Percentiles rank a stretch among this genome's conserved stretches.
Evolutionary conservation across 2,888 invertebrate species (phyloP).

Genomic region (Melanchra persicariae): DNA sequence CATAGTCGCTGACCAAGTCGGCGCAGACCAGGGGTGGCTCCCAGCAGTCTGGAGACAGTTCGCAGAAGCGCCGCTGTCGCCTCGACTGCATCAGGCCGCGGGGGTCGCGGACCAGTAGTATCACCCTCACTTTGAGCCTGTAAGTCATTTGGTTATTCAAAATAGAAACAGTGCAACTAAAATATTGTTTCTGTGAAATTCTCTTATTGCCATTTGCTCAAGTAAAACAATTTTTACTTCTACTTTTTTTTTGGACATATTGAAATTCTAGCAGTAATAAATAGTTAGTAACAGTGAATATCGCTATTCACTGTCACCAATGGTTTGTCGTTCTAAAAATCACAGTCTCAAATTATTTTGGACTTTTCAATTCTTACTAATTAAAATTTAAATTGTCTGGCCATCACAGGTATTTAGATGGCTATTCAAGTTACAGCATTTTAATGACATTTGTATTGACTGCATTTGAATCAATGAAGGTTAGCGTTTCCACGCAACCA

Average conservation of each 20-base stretch:
- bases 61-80: constrained; percentile 94
- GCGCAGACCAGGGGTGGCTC: constrained; percentile 94
- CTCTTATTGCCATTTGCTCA: background rate
- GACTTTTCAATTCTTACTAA: too few relatives aligned
- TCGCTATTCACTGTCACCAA: too few relatives aligned
- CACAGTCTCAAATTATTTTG: too few relatives aligned
- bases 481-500: too few relatives aligned
- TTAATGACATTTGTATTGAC: background rate
- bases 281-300: too few relatives aligned
- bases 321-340: too few relatives aligned
- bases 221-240: background rate
- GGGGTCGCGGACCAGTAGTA: constrained; percentile 96
- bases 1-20: constrained; percentile 96
- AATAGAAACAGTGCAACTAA: background rate
- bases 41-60: constrained; percentile 94
- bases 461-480: background rate
- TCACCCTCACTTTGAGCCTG: constrained; percentile 93
- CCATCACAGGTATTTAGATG: too few relatives aligned
- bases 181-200: background rate
- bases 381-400: too few relatives aligned
- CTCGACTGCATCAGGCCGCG: constrained; percentile 96
- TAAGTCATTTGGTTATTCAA: background rate
- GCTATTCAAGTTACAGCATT: background rate
- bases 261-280: background rate
- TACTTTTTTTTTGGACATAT: too few relatives aligned